Conservation (phyloP, 2,888 invertebrate genomes). For the Dasysyrphus tricinctus region DNA sequence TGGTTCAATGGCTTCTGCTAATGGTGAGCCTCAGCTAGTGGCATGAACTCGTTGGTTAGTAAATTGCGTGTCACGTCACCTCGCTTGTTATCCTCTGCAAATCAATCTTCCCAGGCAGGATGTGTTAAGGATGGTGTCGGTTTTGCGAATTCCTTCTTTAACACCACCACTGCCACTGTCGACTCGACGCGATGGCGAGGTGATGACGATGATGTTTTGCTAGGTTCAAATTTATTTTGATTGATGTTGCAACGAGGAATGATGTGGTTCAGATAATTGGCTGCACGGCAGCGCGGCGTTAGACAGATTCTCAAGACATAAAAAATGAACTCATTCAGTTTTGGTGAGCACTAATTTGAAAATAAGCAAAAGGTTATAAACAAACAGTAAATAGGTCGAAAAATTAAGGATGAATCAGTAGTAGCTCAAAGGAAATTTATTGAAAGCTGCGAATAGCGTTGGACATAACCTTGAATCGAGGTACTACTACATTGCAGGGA, state of each 20-base stretch:
- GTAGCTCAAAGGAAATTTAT: background rate
- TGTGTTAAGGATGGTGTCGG: constrained; percentile 28
- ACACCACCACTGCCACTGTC: background rate
- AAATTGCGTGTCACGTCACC: constrained; percentile 73
- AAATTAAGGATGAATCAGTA: background rate
- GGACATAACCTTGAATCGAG: background rate
- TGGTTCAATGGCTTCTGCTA: constrained; percentile 33
- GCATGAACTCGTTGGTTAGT: constrained; percentile 66
- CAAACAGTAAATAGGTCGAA: background rate
- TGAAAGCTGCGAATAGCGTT: background rate
- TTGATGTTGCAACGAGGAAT: constrained; percentile 64
- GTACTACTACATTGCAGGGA: no score
- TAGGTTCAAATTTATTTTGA: constrained; percentile 67
- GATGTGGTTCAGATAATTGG: constrained; percentile 71
- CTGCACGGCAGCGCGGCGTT: constrained; percentile 18
- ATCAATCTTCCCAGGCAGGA: constrained; percentile 68
- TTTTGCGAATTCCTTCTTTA: constrained; percentile 1
- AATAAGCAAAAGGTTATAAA: background rate
- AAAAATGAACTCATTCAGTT: constrained; percentile 41
- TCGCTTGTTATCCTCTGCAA: constrained; percentile 71
- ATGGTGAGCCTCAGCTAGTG: constrained; percentile 30
- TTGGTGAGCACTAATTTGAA: constrained; percentile 36
- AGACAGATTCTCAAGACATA: constrained; percentile 53
- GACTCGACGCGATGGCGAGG: background rate
- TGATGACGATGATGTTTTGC: constrained; percentile 45